A percentile compares a stretch with the other conserved stretches of the same genome.
Conservation (phyloP, 1,140 invertebrate genomes). For the Diorhabda elongata region DNA sequence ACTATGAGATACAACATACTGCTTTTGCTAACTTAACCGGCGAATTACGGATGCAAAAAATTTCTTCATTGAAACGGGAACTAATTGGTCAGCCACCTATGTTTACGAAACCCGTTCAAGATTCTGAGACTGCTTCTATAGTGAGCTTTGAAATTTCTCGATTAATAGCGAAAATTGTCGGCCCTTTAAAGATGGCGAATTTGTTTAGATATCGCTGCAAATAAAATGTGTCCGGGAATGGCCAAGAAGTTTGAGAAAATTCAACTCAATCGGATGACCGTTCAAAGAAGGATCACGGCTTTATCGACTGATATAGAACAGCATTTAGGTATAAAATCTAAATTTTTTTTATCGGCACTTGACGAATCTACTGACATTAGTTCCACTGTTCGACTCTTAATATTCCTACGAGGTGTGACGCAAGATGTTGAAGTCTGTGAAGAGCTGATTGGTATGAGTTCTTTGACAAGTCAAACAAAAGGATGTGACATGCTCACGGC, state of each 20-base stretch:
- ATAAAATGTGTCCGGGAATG: too few relatives aligned
- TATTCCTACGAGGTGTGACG: conserved; percentile 36
- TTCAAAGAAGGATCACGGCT: too few relatives aligned
- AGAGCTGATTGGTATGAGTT: conserved; percentile 28
- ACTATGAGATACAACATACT: too few relatives aligned
- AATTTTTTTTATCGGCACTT: conserved; percentile 19
- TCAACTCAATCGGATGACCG: too few relatives aligned
- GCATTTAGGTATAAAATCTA: too few relatives aligned
- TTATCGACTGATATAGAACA: too few relatives aligned
- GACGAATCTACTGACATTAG: conserved; percentile 11
- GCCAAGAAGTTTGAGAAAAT: too few relatives aligned
- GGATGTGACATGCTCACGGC: conserved; percentile 20
- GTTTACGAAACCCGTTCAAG: conserved; percentile 23
- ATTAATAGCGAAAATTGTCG: conserved; percentile 35
- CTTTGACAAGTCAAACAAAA: conserved; percentile 32
- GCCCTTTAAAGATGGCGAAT: conserved; percentile 38
- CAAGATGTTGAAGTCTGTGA: conserved; percentile 36
- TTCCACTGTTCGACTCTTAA: conserved; percentile 36
- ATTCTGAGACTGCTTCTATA: conserved; percentile 25
- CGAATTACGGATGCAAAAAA: conserved; percentile 17
- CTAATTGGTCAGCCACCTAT: conserved; percentile 14
- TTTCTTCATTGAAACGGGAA: conserved; percentile 11
- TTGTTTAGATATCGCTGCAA: conserved; percentile 21
- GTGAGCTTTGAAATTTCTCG: conserved; percentile 33
- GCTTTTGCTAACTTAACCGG: not conserved